Evolutionary conservation across 2,113 vertebrate species (phyloP), one percentile per base, ranked within the genome.

Genomic region (Genyomyrus donnyi): DNA sequence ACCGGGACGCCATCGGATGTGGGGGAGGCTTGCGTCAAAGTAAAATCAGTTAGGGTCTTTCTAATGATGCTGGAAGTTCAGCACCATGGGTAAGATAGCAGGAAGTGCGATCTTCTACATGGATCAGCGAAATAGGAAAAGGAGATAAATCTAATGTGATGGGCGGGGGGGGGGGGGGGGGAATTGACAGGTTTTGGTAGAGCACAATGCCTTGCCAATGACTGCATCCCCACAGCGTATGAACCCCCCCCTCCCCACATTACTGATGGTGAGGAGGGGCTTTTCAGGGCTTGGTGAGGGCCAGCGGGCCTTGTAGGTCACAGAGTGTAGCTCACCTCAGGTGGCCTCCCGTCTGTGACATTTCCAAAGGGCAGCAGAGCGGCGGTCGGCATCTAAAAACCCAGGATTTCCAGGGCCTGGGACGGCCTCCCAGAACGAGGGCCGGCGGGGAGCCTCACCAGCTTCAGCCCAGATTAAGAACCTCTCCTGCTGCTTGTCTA

Each of bases 321-420:
- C 49, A 31, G 46, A 88, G 46, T 74, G 90, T 91, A 91, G 48
- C 90, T 91, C 87, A 92, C 93, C 93, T 91, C 92, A 89, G 93
- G 93, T 94, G 92, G 92, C 92, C 93, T 93, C 92, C 93, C 92
- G 93, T 94, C 88, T 92, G 91, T 95, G 94, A 95, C 94, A 95
- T 95, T 95, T 95, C 90, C 88, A 95, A 95, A 95, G 95, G 94
- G 93, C 93, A 94, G 87, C 91, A 86, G 93, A 91, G 85, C 89
- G 39, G 85, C 89, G 49, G 89, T 88, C 42, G 85, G 62, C 48
- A 80, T 77, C 85, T 80, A 24, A 87, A 90, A 80, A 45, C 85
- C 89, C 48, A 39, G 89, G 48, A 53, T 88, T 88, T 53, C 62
- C 62, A 49, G 62, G 31, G 62, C 46, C 62, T 24, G 17, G 62